These are phyloP conservation scores for Cherax quadricarinatus DNA, from an alignment of 1,140 invertebrate genomes.

Conservation along the genomic window DNA sequence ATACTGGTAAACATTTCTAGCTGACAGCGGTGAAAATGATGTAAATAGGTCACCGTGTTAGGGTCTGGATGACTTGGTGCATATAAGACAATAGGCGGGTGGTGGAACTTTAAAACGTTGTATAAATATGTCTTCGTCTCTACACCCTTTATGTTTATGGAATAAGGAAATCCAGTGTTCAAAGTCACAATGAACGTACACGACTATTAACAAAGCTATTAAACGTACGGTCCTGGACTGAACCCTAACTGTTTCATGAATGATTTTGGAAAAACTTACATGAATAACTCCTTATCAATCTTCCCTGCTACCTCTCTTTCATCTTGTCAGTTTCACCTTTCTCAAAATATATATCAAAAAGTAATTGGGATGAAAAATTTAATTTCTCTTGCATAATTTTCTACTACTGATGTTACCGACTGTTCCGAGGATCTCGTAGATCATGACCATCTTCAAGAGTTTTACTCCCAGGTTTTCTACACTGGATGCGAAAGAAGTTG, in stretches of 20 bases:
- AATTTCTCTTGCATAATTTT: not conserved
- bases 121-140: not conserved
- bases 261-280: not conserved
- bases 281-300: not conserved
- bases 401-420: not conserved
- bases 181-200: not conserved
- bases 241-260: not conserved
- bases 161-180: not conserved
- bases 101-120: not conserved
- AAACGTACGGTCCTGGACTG: not conserved
- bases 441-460: not conserved
- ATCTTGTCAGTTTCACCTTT: not conserved
- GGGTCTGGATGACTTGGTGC: not conserved
- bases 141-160: not conserved
- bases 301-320: not conserved
- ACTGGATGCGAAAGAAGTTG: not conserved
- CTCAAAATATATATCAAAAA: not conserved
- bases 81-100: not conserved
- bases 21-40: not conserved
- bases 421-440: not conserved
- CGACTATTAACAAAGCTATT: not conserved
- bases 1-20: not conserved
- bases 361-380: not conserved
- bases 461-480: not conserved
- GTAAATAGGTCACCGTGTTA: not conserved